Evolutionary conservation across 2,113 vertebrate species (phyloP), one percentile per base, ranked within the genome.

Genomic region (Suncus etruscus): DNA sequence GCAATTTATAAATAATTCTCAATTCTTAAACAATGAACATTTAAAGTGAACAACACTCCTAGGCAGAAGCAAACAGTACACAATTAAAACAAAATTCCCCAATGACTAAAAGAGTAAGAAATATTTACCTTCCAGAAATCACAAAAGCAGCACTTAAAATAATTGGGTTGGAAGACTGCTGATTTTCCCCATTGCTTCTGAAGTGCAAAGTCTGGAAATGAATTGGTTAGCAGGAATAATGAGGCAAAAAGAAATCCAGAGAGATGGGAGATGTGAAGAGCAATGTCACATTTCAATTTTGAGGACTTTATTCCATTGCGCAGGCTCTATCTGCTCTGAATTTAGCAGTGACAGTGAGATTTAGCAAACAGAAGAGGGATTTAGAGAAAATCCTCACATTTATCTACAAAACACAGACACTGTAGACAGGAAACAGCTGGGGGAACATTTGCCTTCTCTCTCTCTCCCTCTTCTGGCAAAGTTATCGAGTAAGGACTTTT

Each of bases 361-460:
- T 99, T 99, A 99, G 99, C 98, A 98, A 99, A 99, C 98, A 99
- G 99, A 98, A 99, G 98, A 99, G 98, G 99, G 99, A 99, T 99
- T 99, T 99, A 99, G 98, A 99, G 98, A 99, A 99, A 99, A 99
- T 99, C 99, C 99, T 99, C 99, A 99, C 99, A 99, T 99, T 99
- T 99, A 99, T 99, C 99, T 99, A 99, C 98, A 99, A 99, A 99
- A 99, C 99, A 98, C 98, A 99, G 99, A 99, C 99, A 99, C 99
- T 98, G 98, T 99, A 98, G 99, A 99, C 99, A 99, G 99, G 99
- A 99, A 99, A 99, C 99, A 99, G 99, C 99, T 99, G 99, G 98
- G 98, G 98, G 98, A 98, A 98, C 98, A 98, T 98, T 99, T 99
- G 98, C 98, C 98, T 98, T 99, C 98, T 98, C 98, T 98, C 98